A percentile compares a stretch with the other conserved stretches of the same genome.
phyloP scores from a whole-genome alignment of 2,113 vertebrate genomes.

The Phrynosoma blainvillii region DNA sequence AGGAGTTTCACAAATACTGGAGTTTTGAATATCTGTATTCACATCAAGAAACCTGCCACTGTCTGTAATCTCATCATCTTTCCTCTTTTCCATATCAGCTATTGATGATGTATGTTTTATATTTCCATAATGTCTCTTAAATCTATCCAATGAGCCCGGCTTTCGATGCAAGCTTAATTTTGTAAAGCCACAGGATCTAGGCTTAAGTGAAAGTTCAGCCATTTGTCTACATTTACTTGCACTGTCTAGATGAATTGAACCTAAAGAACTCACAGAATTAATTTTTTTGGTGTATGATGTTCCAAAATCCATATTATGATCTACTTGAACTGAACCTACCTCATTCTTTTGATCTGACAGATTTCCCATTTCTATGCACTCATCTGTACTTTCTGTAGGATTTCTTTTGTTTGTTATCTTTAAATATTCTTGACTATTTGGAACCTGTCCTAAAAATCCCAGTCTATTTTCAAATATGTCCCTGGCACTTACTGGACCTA shows the following conservation, averaged over 20 bases:
- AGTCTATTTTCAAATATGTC: constrained; percentile 60
- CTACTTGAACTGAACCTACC: neutral
- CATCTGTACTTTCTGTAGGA: constrained; percentile 24
- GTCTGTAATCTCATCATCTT: constrained; percentile 5
- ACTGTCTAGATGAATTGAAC: constrained; percentile 34
- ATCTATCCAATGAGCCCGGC: constrained; percentile 87
- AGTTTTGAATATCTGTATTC: neutral
- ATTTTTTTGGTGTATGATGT: neutral
- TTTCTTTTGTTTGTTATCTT: constrained; percentile 24
- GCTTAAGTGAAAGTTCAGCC: constrained; percentile 30
- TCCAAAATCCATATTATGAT: constrained; percentile 38
- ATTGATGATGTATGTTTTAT: constrained; percentile 1
- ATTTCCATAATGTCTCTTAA: constrained; percentile 84
- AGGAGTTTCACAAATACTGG: constrained; percentile 37
- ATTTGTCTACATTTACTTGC: constrained; percentile 52
- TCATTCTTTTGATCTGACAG: constrained; percentile 6
- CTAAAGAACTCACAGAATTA: constrained; percentile 4
- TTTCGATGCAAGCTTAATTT: constrained; percentile 75
- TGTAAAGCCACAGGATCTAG: constrained; percentile 41
- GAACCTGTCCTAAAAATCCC: constrained; percentile 27
- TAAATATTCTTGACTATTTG: constrained; percentile 42
- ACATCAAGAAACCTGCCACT: constrained; percentile 37
- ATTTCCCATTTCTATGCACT: constrained; percentile 38
- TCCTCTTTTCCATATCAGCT: neutral
- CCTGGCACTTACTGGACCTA: constrained; percentile 65